These are phyloP conservation scores for Callipepla squamata DNA, from an alignment of 2,113 vertebrate species.

Conservation along the genomic window DNA sequence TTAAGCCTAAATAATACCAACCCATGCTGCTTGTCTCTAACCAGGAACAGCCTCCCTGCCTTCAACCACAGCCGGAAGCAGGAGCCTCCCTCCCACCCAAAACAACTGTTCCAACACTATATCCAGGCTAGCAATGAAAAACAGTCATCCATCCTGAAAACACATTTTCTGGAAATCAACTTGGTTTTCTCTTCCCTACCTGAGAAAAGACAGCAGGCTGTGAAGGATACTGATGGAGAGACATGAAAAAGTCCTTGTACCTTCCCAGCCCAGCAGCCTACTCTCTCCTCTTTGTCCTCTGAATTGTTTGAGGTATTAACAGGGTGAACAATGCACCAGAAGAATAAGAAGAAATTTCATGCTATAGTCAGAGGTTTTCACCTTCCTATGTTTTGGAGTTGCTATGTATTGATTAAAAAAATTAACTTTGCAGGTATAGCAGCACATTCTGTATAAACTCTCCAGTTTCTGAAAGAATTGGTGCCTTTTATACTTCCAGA, in stretches of 20 bases:
- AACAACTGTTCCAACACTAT: not conserved
- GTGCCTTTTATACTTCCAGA: not conserved
- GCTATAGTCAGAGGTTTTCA: not conserved
- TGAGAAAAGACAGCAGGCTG: not conserved
- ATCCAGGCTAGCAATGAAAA: not conserved
- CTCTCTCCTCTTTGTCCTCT: not conserved
- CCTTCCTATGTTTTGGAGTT: not conserved
- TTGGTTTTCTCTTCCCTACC: not conserved
- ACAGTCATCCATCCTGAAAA: not conserved
- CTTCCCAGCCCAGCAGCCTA: fast-evolving
- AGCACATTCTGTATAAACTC: not conserved
- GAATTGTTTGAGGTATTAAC: not conserved
- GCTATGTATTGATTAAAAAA: not conserved
- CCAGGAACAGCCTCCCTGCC: not conserved
- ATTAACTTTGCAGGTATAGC: not conserved
- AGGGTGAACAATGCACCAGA: not conserved
- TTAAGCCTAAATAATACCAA: not conserved
- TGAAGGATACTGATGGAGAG: not conserved
- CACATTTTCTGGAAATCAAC: not conserved
- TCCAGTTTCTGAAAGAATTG: not conserved
- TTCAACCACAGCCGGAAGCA: not conserved
- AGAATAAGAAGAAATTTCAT: not conserved
- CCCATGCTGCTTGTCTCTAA: not conserved
- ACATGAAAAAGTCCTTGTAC: not conserved
- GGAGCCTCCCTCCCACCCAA: not conserved